Percentiles rank a stretch among this genome's conserved stretches.
Conservation (phyloP, 2,113 vertebrate species). For the Agapornis roseicollis region DNA sequence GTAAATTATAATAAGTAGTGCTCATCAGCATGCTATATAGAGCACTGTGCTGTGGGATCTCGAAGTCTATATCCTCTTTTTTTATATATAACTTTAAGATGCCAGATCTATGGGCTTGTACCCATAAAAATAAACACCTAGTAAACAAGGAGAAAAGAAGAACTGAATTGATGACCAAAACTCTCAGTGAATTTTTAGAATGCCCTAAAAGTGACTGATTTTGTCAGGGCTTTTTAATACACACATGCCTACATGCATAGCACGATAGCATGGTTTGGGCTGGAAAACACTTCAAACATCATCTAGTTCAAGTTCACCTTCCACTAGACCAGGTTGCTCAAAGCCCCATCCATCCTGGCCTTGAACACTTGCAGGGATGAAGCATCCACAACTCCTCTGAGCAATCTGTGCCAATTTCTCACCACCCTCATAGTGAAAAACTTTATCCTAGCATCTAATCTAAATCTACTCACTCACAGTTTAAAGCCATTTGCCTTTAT, state of each 20-base stretch:
- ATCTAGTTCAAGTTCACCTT: not conserved
- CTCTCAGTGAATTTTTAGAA: not conserved
- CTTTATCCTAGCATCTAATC: not conserved
- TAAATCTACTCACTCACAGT: not conserved
- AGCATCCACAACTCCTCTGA: not conserved
- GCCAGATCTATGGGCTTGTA: not conserved
- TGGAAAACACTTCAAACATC: not conserved
- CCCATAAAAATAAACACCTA: not conserved
- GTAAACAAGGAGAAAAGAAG: not conserved
- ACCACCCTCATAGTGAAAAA: not conserved
- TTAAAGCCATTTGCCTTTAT: not conserved
- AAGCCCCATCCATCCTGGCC: not conserved
- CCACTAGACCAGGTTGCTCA: not conserved
- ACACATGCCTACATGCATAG: accelerated
- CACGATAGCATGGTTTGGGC: not conserved
- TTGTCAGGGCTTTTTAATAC: not conserved
- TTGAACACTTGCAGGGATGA: not conserved
- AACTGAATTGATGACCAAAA: not conserved
- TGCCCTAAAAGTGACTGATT: not conserved
- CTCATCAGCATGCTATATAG: not conserved
- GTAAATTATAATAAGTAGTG: not conserved
- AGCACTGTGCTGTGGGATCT: not conserved
- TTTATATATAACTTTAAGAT: not conserved
- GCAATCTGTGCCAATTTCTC: not conserved
- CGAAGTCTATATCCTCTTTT: not conserved